These are phyloP conservation scores for Halocynthia aurantium DNA, from an alignment of 23 tunicate genomes.

Conservation along the genomic window DNA sequence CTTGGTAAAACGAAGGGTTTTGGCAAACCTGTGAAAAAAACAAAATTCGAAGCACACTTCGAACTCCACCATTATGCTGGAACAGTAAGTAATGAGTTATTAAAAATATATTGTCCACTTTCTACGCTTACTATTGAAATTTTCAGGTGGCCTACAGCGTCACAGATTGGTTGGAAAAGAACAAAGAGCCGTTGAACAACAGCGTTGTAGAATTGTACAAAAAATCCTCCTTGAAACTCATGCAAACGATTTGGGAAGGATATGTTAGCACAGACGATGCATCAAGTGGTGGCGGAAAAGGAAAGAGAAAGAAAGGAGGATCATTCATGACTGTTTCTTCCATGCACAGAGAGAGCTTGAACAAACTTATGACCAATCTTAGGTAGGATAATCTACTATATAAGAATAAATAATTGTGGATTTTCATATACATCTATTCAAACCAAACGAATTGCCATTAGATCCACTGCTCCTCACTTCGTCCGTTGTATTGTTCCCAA, in stretches of 20 bases:
- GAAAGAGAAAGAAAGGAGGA: conserved; percentile 98
- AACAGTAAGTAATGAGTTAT: conserved; percentile 43
- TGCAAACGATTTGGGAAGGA: conserved; percentile 53
- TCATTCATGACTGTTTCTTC: conserved; percentile 92
- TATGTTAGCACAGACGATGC: conserved; percentile 46
- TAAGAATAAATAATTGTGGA: neutral
- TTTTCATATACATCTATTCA: neutral
- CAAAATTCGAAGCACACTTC: conserved; percentile 92
- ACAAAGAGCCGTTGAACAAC: conserved; percentile 95
- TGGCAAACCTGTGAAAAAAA: conserved; percentile 78
- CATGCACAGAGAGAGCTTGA: conserved; percentile 68
- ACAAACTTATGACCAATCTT: conserved; percentile 86
- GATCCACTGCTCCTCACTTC: conserved; percentile 96
- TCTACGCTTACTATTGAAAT: neutral
- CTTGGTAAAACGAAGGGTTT: conserved; percentile 80
- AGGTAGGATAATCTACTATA: conserved; percentile 21
- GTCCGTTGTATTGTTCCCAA: conserved; percentile 99
- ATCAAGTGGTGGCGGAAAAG: conserved; percentile 79
- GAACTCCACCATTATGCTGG: conserved; percentile 95
- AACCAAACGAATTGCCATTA: neutral
- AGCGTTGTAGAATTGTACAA: conserved; percentile 85
- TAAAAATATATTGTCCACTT: too few relatives aligned
- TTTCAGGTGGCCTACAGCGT: conserved; percentile 86
- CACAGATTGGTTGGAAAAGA: conserved; percentile 84
- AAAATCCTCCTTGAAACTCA: conserved; percentile 66